Evolutionary conservation across 2,888 invertebrate genomes (phyloP).

Genomic region (Autographa gamma): DNA sequence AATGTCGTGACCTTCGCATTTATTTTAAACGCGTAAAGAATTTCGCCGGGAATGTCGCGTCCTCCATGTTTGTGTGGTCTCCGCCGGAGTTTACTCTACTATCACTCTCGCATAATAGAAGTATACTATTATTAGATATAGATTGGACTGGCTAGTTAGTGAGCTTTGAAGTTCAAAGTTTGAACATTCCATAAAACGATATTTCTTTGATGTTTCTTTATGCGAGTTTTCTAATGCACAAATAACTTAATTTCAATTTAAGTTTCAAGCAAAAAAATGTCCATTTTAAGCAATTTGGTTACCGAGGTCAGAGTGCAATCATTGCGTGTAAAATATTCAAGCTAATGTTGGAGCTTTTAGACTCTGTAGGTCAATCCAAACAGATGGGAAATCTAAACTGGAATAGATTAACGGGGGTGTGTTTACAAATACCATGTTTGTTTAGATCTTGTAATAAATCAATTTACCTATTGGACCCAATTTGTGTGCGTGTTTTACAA

Average conservation of each 20-base stretch:
- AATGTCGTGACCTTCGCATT: conserved; percentile 70
- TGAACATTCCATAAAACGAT: too few relatives aligned
- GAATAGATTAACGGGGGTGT: not conserved
- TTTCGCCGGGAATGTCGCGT: conserved; percentile 45
- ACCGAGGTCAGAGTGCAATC: not conserved
- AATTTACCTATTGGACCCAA: too few relatives aligned
- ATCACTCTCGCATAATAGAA: conserved; percentile 29
- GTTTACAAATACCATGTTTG: too few relatives aligned
- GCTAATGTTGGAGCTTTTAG: not conserved
- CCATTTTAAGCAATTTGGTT: not conserved
- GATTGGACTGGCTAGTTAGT: not conserved
- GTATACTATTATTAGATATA: not conserved
- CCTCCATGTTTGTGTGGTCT: conserved; percentile 25
- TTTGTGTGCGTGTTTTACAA: conserved; percentile 26
- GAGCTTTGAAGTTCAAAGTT: too few relatives aligned
- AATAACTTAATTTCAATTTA: too few relatives aligned
- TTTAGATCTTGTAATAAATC: too few relatives aligned
- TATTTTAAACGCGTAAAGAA: conserved; percentile 52
- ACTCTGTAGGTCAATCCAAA: not conserved
- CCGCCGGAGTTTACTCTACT: conserved; percentile 29
- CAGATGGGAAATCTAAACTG: not conserved
- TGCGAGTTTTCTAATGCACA: too few relatives aligned
- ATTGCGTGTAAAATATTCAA: not conserved
- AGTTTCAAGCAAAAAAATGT: too few relatives aligned
- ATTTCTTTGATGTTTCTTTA: too few relatives aligned